These are phyloP conservation scores for Corythornis vintsioides DNA, from an alignment of 2,113 vertebrate genomes.

Conservation along the genomic window DNA sequence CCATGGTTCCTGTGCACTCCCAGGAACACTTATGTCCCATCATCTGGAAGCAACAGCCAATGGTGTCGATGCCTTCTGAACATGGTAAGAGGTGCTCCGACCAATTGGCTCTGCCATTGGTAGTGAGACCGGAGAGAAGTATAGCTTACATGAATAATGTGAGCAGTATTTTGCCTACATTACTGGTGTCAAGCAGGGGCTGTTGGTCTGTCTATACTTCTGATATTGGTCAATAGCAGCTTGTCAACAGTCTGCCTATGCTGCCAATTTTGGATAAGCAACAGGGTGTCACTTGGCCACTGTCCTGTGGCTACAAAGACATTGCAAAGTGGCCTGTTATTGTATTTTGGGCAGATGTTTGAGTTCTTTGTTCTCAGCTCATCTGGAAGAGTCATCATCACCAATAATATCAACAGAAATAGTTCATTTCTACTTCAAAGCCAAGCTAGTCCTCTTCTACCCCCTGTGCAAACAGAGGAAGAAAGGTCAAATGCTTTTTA, in stretches of 20 bases:
- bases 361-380: not conserved
- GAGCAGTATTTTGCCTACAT: not conserved
- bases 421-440: not conserved
- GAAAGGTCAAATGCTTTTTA: not conserved
- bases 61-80: not conserved
- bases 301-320: not conserved
- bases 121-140: not conserved
- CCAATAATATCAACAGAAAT: not conserved
- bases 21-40: accelerated
- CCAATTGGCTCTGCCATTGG: not conserved
- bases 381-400: not conserved
- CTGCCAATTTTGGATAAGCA: accelerated
- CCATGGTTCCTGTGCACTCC: not conserved
- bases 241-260: not conserved
- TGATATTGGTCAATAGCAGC: not conserved
- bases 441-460: not conserved
- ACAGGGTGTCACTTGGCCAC: not conserved
- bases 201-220: not conserved
- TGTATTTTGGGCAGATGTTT: not conserved
- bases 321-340: not conserved
- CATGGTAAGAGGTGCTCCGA: accelerated
- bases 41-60: not conserved
- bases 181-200: not conserved
- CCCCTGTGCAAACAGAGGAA: not conserved
- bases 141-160: not conserved